Conservation (phyloP, 2,113 vertebrate species). For the Stegostoma tigrinum region DNA sequence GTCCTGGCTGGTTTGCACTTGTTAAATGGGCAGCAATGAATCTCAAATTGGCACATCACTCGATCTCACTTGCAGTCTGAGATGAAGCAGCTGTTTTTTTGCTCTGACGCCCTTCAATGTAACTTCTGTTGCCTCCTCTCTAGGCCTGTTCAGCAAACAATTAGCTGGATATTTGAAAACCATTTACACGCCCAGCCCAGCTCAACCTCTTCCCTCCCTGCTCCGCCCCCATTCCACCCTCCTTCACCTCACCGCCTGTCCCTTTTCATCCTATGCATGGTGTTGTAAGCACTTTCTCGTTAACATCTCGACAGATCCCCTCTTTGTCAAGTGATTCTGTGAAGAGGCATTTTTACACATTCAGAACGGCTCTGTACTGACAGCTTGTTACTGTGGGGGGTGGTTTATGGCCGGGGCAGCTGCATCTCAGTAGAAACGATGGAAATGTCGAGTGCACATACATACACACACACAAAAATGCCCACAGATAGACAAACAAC, state of each 20-base stretch:
- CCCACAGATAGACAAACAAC: background rate
- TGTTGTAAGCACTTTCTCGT: background rate
- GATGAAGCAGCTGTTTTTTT: background rate
- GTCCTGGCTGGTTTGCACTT: background rate
- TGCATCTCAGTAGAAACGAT: background rate
- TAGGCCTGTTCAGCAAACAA: background rate
- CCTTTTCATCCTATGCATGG: background rate
- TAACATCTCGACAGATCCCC: background rate
- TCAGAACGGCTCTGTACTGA: background rate
- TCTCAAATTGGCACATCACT: background rate
- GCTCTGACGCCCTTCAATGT: background rate
- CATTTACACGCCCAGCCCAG: background rate
- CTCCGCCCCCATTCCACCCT: background rate
- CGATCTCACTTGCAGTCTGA: background rate
- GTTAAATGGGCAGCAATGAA: background rate
- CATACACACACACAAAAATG: background rate
- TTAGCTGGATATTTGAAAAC: background rate
- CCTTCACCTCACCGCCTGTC: background rate
- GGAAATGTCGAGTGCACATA: background rate
- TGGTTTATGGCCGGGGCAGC: background rate
- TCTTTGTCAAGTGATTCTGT: background rate
- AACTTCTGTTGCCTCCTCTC: background rate
- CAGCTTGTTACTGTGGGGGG: background rate
- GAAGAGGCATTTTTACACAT: conserved; percentile 20
- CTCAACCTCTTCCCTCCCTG: background rate